Conservation (phyloP, 2,113 vertebrate species). For the Planiliza haematocheilus region DNA sequence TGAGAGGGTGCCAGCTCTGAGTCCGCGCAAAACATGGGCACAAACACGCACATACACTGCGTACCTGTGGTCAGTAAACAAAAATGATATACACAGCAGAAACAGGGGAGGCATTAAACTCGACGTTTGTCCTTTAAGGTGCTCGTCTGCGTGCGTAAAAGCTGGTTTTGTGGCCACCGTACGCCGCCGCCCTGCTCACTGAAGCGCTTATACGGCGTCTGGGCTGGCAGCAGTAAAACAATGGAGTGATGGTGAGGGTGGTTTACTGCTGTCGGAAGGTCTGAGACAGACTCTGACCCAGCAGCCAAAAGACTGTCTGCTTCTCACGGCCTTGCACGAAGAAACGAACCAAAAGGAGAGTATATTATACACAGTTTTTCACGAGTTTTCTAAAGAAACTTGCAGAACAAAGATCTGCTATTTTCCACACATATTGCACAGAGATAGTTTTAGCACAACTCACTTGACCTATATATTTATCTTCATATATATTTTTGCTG, state of each 20-base stretch:
- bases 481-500: too few species aligned
- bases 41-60: slow-evolving; percentile 10
- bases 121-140: neutral
- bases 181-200: slow-evolving; percentile 27
- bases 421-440: too few species aligned
- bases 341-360: neutral
- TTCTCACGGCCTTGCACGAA: slow-evolving; percentile 66
- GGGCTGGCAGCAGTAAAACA: slow-evolving; percentile 65
- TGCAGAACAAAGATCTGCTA: neutral
- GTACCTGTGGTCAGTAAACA: slow-evolving; percentile 17
- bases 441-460: too few species aligned
- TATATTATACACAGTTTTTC: neutral
- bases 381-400: neutral
- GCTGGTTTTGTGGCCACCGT: neutral
- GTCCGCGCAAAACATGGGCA: slow-evolving; percentile 5
- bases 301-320: slow-evolving; percentile 65
- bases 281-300: slow-evolving; percentile 68
- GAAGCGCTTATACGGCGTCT: slow-evolving; percentile 55
- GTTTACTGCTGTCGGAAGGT: slow-evolving; percentile 61
- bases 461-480: too few species aligned
- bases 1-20: slow-evolving; percentile 43
- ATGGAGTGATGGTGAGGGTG: slow-evolving; percentile 59
- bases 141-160: slow-evolving; percentile 31
- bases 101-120: neutral
- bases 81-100: slow-evolving; percentile 26